phyloP scores from a whole-genome alignment of 2,888 invertebrate genomes.

The Cacoxenus indagator region DNA sequence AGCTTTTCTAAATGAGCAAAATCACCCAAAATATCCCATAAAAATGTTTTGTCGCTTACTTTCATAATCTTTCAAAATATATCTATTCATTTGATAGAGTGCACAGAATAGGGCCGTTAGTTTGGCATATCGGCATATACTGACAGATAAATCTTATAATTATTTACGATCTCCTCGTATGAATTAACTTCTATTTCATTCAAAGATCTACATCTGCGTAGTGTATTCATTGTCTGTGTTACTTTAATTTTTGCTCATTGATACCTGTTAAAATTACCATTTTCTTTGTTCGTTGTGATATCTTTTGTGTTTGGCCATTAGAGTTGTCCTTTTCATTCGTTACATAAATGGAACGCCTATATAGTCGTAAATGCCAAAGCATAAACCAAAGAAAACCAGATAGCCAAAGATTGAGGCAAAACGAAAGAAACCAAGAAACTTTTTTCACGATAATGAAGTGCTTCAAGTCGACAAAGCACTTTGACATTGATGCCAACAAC shows the following conservation, averaged over 20 bases:
- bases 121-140: too few relatives aligned
- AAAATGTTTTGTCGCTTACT: too few relatives aligned
- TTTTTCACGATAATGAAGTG: slow-evolving; percentile 1
- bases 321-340: slow-evolving; percentile 13
- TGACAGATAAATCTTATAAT: too few relatives aligned
- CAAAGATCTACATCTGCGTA: not conserved
- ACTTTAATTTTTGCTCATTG: not conserved
- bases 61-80: too few relatives aligned
- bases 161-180: too few relatives aligned
- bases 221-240: not conserved
- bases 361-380: not conserved
- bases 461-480: not conserved
- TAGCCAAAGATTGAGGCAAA: not conserved
- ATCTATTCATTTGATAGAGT: too few relatives aligned
- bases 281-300: not conserved
- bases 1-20: too few relatives aligned
- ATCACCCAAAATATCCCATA: too few relatives aligned
- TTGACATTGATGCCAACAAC: not conserved
- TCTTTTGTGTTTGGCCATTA: slow-evolving; percentile 18
- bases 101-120: too few relatives aligned
- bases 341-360: slow-evolving; percentile 12
- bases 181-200: too few relatives aligned
- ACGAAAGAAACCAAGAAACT: not conserved
- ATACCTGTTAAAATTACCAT: not conserved
- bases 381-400: not conserved